phyloP scores from a whole-genome alignment of 2,797 vertebrate genomes.

The Halcyon smyrnensis region DNA sequence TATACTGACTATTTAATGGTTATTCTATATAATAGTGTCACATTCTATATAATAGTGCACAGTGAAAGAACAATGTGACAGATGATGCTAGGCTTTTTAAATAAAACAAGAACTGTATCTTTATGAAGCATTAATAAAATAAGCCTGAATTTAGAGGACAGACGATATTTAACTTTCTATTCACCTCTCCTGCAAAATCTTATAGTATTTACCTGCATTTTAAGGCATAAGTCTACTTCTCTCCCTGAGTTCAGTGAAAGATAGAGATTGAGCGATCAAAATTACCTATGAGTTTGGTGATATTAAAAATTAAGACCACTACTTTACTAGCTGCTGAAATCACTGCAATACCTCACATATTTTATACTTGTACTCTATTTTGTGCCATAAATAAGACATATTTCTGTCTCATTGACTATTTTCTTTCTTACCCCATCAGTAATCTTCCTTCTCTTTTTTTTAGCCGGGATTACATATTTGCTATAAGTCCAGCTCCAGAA shows the following conservation, averaged over 20 bases:
- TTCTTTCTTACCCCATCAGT: slow-evolving; percentile 84
- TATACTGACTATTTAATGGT: neutral
- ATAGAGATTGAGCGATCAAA: neutral
- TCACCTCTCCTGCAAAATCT: neutral
- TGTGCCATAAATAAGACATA: neutral
- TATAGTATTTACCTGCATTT: neutral
- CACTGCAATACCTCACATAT: neutral
- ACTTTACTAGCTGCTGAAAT: neutral
- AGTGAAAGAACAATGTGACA: neutral
- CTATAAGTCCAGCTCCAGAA: slow-evolving; percentile 92
- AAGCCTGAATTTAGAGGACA: neutral
- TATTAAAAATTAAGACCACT: neutral
- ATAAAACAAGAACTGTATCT: neutral
- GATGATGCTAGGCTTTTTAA: neutral
- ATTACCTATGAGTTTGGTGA: neutral
- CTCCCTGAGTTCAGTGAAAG: neutral
- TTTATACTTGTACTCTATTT: neutral
- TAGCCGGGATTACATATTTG: slow-evolving; percentile 86
- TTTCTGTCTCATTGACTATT: neutral
- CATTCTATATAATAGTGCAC: neutral
- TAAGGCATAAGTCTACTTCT: neutral
- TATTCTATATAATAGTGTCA: neutral
- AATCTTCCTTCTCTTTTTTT: slow-evolving; percentile 93
- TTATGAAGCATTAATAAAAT: neutral
- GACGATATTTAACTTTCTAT: neutral